phyloP scores from a whole-genome alignment of 2,797 vertebrate species.

The Cetoscarus ocellatus region DNA sequence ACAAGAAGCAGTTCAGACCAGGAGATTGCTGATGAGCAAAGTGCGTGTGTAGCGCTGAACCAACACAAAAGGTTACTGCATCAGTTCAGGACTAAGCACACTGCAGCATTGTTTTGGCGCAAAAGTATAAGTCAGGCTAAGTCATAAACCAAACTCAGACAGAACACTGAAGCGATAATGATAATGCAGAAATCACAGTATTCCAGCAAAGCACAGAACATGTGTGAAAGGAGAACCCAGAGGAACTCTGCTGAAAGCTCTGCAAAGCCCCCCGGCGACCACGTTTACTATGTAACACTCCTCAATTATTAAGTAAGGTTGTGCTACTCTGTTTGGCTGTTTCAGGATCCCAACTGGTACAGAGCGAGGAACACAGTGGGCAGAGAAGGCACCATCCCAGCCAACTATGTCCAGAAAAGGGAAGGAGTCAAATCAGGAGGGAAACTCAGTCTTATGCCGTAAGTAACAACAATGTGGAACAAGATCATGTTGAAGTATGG shows the following conservation, averaged over 20 bases:
- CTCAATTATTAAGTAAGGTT: neutral
- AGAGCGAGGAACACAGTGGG: conserved; percentile 96
- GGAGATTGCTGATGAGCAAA: too few species aligned
- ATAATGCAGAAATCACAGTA: too few species aligned
- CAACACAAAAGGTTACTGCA: too few species aligned
- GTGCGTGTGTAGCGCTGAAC: too few species aligned
- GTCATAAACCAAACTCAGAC: neutral
- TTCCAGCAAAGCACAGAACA: too few species aligned
- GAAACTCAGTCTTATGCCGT: conserved; percentile 99
- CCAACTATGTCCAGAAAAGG: conserved; percentile 98
- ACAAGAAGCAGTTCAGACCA: too few species aligned
- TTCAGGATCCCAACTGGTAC: conserved; percentile 99
- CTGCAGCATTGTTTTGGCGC: too few species aligned
- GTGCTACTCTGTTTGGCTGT: neutral
- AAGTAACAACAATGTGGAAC: conserved; percentile 77
- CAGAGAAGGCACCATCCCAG: conserved; percentile 96
- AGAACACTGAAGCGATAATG: too few species aligned
- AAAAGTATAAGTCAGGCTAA: too few species aligned
- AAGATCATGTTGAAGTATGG: neutral
- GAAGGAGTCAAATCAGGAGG: conserved; percentile 97
- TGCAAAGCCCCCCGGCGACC: neutral
- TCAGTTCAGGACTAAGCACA: too few species aligned
- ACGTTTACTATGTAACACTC: neutral
- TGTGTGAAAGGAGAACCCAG: too few species aligned
- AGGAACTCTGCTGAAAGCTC: conserved; percentile 9